Evolutionary conservation across 2,113 vertebrate species (phyloP), one percentile per base, ranked within the genome.

Genomic region (Carassius gibelio): DNA sequence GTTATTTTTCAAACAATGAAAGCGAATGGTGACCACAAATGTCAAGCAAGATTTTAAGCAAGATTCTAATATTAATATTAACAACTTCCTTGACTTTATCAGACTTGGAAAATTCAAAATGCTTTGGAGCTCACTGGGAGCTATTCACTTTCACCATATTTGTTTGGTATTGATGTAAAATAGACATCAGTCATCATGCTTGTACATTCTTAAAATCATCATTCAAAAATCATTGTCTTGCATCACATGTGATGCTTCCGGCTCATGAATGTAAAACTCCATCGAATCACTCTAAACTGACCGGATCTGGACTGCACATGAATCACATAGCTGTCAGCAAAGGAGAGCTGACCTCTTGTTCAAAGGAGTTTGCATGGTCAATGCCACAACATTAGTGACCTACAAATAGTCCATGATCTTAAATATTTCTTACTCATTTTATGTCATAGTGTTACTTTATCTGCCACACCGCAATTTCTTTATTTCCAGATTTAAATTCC

Each of bases 221-320:
- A 30, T 30, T 30, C 30, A 30, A 30, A 30, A 30, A 30, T 30
- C 30, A 30, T 95, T 86, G 96, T 96, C 9, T 96, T 96, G 86
- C 95, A 95, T 96, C 96, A 1, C 95, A 96, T 48, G 10, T 48
- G 45, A 11, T 48, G 14, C 64, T 17, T 8, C 14, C 64, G 7
- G 26, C 26, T 64, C n/a, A 11, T 26, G 61, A 23, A 26, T 15
- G 62, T 64, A 5, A 26, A 11, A 97, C 88, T 96, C 19, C 36
- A 30, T 96, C 7, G 95, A 97, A 86, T 96, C 96, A 14, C 96
- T 96, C 0, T 96, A 97, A 90, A 96, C 96, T 0, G 96, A 97
- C 90, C 94, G 96, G 52, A 96, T 97, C 45, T 48, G 10, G 10
- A 48, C 69, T 9, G 66, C 34, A 69, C 5, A 69, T 91, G 95